Conservation (phyloP, 2,888 invertebrate species). For the Polyommatus iphigenia region DNA sequence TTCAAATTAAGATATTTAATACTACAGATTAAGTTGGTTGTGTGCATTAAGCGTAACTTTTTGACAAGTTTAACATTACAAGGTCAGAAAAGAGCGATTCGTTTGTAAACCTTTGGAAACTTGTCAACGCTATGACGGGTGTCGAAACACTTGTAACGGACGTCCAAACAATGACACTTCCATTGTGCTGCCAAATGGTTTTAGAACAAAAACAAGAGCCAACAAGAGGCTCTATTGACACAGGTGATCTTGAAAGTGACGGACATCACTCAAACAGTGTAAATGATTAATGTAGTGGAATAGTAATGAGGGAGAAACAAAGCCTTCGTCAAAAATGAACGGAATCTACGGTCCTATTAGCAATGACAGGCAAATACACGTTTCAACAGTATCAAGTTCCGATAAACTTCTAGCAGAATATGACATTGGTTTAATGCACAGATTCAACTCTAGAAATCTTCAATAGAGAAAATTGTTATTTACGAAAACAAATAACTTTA, state of each 20-base stretch:
- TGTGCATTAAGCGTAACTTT: constrained; percentile 29
- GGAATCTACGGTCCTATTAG: not conserved
- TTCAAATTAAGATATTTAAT: not conserved
- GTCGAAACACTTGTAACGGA: constrained; percentile 68
- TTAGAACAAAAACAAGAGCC: constrained; percentile 66
- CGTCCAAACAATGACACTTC: constrained; percentile 59
- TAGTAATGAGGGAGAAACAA: constrained; percentile 17
- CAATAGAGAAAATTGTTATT: not conserved
- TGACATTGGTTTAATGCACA: not conserved
- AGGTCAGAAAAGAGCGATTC: constrained; percentile 52
- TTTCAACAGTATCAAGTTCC: not conserved
- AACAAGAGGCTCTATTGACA: constrained; percentile 64
- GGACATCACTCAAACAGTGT: constrained; percentile 53
- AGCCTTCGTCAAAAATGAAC: not conserved
- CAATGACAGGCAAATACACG: not conserved
- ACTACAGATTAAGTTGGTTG: not conserved
- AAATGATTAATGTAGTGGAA: constrained; percentile 64
- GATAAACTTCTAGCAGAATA: not conserved
- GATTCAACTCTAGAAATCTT: not conserved
- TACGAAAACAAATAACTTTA: not conserved
- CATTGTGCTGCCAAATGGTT: constrained; percentile 60
- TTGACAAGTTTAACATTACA: constrained; percentile 42
- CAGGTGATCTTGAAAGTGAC: constrained; percentile 65
- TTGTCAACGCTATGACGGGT: constrained; percentile 69
- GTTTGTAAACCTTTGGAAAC: constrained; percentile 57